A percentile compares a stretch with the other conserved stretches of the same genome.
phyloP scores from a whole-genome alignment of 2,797 vertebrate species.

The Lepilemur ruficaudatus region DNA sequence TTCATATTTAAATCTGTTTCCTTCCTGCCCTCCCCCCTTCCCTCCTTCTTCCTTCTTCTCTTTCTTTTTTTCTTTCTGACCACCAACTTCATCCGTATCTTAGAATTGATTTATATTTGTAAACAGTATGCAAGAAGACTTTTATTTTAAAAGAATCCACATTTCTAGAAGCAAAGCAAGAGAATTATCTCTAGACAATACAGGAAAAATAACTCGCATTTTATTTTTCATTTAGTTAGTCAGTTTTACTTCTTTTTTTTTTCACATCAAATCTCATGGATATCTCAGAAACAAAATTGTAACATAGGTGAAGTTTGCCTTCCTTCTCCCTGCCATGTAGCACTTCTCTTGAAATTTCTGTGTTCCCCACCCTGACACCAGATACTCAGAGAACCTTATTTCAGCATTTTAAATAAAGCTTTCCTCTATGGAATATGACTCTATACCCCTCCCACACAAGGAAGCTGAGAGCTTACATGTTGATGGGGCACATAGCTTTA shows the following conservation, averaged over 20 bases:
- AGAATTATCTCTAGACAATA: neutral
- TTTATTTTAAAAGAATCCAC: neutral
- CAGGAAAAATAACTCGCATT: neutral
- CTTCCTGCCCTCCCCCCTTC: neutral
- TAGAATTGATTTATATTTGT: conserved; percentile 20
- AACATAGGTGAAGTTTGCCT: neutral
- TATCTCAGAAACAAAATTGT: neutral
- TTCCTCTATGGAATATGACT: neutral
- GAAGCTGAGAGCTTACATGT: neutral
- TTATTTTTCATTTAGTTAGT: neutral
- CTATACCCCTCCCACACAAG: neutral
- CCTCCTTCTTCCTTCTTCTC: neutral
- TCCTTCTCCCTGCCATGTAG: neutral
- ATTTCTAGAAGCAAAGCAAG: neutral
- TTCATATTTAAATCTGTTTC: neutral
- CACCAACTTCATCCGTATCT: neutral
- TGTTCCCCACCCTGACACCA: neutral
- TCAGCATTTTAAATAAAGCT: neutral
- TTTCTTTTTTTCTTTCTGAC: neutral
- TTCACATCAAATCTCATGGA: neutral
- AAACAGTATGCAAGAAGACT: conserved; percentile 11
- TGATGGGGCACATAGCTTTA: neutral
- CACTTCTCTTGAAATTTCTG: neutral
- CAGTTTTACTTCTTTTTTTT: neutral
- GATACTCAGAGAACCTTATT: neutral